Conservation (phyloP, 2,888 invertebrate species). For the Spodoptera picta region DNA sequence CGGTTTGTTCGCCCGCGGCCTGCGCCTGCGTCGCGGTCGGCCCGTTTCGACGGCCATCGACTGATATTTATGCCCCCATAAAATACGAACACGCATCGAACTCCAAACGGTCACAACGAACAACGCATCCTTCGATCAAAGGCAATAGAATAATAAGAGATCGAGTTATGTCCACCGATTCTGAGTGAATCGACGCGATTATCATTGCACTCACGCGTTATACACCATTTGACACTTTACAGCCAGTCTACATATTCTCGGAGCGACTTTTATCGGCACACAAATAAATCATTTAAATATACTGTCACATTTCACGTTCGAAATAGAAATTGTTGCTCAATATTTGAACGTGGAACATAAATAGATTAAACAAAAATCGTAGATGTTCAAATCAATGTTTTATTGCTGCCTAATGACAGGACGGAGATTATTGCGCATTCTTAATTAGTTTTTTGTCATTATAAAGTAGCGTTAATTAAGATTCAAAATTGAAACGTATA, state of each 20-base stretch:
- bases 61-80: conserved; percentile 83
- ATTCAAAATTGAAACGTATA: conserved; percentile 46
- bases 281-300: conserved; percentile 46
- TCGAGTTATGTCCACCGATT: conserved; percentile 55
- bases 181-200: conserved; percentile 52
- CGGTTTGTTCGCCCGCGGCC: conserved; percentile 72
- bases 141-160: conserved; percentile 74
- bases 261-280: conserved; percentile 43
- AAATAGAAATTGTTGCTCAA: conserved; percentile 48
- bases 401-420: conserved; percentile 49
- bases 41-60: conserved; percentile 64
- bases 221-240: conserved; percentile 49
- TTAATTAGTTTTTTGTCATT: conserved; percentile 55
- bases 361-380: conserved; percentile 43
- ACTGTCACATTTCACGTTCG: conserved; percentile 43
- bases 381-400: conserved; percentile 50
- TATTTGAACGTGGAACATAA: conserved; percentile 43
- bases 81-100: conserved; percentile 78
- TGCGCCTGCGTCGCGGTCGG: conserved; percentile 56
- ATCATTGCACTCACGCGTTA: conserved; percentile 49
- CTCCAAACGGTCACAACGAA: conserved; percentile 64
- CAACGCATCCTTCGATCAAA: conserved; percentile 77
- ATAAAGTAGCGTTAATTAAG: conserved; percentile 53
- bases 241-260: conserved; percentile 39
- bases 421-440: conserved; percentile 52